Conservation (phyloP, 2,797 vertebrate genomes). For the Pantherophis vulpinus region DNA sequence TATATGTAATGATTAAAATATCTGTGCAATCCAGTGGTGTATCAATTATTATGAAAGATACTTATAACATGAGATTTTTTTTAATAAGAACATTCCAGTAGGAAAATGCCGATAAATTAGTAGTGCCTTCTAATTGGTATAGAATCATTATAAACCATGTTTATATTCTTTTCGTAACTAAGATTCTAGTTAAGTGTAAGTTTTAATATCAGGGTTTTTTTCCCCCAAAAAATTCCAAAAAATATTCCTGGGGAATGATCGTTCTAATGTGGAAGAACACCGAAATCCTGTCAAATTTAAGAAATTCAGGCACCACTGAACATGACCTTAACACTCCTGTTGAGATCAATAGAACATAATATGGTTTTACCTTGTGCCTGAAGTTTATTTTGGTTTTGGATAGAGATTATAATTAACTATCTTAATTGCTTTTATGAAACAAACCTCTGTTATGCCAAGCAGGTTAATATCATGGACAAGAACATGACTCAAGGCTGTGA, state of each 20-base stretch:
- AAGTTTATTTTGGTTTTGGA: not conserved
- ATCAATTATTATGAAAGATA: conserved; percentile 18
- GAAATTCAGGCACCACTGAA: not conserved
- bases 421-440: not conserved
- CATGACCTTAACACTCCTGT: not conserved
- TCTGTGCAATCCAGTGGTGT: not conserved
- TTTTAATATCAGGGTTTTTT: not conserved
- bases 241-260: not conserved
- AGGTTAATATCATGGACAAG: not conserved
- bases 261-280: not conserved
- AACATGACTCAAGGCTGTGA: not conserved
- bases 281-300: not conserved
- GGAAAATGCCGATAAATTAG: not conserved
- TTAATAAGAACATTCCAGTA: not conserved
- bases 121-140: not conserved
- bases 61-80: conserved; percentile 14
- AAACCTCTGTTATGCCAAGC: not conserved
- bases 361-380: not conserved
- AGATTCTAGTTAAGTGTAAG: not conserved
- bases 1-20: conserved; percentile 26
- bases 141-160: not conserved
- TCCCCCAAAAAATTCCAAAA: too few relatives aligned
- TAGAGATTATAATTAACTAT: not conserved
- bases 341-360: not conserved
- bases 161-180: not conserved